Percentiles rank a stretch among this genome's conserved stretches.
These are phyloP conservation scores for Clarias fuscus DNA, from an alignment of 2,797 vertebrate species.

Conservation along the genomic window DNA sequence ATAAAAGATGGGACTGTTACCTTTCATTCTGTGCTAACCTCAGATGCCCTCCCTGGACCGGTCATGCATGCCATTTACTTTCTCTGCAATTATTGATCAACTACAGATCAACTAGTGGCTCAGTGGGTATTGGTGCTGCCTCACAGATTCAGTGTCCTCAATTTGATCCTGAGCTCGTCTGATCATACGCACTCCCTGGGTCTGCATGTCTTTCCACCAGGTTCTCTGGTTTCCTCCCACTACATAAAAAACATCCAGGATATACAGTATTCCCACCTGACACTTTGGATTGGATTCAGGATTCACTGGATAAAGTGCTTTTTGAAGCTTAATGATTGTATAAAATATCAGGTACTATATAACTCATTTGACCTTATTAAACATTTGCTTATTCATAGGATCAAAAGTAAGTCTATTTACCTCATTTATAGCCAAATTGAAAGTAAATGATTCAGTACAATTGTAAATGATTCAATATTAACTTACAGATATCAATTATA, in stretches of 20 bases:
- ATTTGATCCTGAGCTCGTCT: not conserved
- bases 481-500: not conserved
- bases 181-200: not conserved
- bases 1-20: slow-evolving; percentile 54
- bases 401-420: not conserved
- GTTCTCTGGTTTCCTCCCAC: not conserved
- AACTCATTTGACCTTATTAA: not conserved
- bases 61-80: slow-evolving; percentile 20
- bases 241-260: not conserved
- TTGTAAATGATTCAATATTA: not conserved
- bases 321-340: not conserved
- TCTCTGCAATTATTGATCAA: slow-evolving; percentile 21
- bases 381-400: not conserved
- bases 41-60: slow-evolving; percentile 21
- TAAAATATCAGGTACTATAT: not conserved
- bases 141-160: not conserved
- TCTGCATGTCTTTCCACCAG: not conserved
- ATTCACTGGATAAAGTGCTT: not conserved
- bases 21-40: slow-evolving; percentile 32
- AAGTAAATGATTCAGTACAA: not conserved
- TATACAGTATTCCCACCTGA: not conserved
- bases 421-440: not conserved
- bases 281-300: not conserved
- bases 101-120: not conserved
- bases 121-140: not conserved